Base-by-base conservation (phyloP, 2,113 vertebrate genomes). In the Poeciliopsis turrubarensis region DNA sequence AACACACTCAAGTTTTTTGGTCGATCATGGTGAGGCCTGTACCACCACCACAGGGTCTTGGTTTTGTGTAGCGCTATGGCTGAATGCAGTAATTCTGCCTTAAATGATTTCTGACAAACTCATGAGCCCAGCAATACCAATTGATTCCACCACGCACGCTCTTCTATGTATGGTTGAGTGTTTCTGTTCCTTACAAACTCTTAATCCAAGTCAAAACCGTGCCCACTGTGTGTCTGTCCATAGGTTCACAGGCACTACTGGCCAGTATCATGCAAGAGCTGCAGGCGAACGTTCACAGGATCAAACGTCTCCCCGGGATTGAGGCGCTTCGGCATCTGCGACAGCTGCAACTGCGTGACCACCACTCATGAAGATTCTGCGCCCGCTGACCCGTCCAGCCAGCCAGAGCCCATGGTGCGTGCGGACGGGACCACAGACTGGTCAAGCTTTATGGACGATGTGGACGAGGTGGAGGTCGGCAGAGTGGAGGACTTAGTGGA, bases 221-320 rank as follows among this genome's bases (percentile, higher is more conserved):
- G n/a, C 25, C 65, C 19, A 2, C 32, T 65, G 14, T 73, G 32
- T 37, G 57, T 22, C 47, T 47, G 60, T 31, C 22, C 69, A 57
- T 87, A 99, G 98, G 97, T 99, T 2, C 98, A 99, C 73, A 95
- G 97, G 15, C 97, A 97, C 14, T 97, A 93, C 89, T 97, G 97
- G 89, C 97, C 97, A 0, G 96, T 99, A 10, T 95, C 97, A 57
- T 99, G 98, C 60, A 98, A 98, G 72, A 97, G 97, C 75, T 99
- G 98, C 91, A 92, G 97, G 60, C 94, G 96, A 44, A 96, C 96
- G 1, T 99, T 98, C 89, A 96, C 95, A 0, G 97, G 95, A 27
- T 94, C 95, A 5, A 75, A 74, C 26, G 90, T 98, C 47, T 97
- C 97, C 0, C 95, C 93, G 5, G 97, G 98, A 0, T 90, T 99